Base-by-base conservation (phyloP, 2,888 invertebrate genomes). In the Eupelmus urozonus region DNA sequence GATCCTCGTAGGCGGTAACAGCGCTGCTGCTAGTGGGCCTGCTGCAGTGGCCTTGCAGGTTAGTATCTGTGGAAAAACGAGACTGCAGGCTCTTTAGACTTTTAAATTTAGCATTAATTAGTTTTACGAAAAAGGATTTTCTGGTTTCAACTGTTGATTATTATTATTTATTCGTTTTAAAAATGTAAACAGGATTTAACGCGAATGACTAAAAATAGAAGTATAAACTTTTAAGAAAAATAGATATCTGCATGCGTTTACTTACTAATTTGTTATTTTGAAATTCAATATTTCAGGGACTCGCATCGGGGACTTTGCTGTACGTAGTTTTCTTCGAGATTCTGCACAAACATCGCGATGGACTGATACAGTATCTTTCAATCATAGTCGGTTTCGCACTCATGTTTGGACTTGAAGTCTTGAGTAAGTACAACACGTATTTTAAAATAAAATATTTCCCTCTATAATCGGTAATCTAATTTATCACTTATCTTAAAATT, bases 311-410 rank as follows among this genome's bases (percentile, higher is more conserved):
- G 16, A 98, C 98, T 0, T 93, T 98, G 57, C 91, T 98, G 2
- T 98, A 98, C 90, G 97, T 98, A 18, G 97, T 98, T n/a, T 98
- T 98, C 91, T 98, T 98, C 90, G 98, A 98, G 91, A 96, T 98
- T 72, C 92, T 98, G 85, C 93, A 94, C 59, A 90, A 90, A 53
- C 91, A 92, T 65, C 88, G 90, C 42, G 89, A 81, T 59, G 95
- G 95, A 5, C 90, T 96, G 25, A 85, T 92, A 29, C 94, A 95
- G 81, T 95, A 92, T 87, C 72, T 92, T 0, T 92, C 95, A 0
- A 93, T 95, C 40, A 84, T 95, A 4, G 79, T 93, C 27, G 96
- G 96, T 74, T 96, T 95, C 88, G 86, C 91, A 34, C 82, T 95
- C 9, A 96, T 96, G 95, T 94, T 95, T 82, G 94, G 93, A 81